Base-by-base conservation (phyloP, 2,888 invertebrate genomes). In the Leuctra nigra region DNA sequence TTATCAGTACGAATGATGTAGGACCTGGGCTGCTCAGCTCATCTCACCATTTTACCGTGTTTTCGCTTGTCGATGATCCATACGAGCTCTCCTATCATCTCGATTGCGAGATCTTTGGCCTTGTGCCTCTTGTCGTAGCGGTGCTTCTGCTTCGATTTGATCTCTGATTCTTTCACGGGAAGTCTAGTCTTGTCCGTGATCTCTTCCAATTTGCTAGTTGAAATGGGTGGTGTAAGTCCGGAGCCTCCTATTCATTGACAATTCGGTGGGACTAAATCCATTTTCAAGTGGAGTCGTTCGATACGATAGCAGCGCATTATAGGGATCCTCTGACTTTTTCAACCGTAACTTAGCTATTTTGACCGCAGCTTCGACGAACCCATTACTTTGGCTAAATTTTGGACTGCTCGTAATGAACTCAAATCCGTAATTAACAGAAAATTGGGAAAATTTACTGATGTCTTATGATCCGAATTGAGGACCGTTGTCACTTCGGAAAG, bases 201-300 rank as follows among this genome's bases (percentile, higher is more conserved):
- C 11, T 33, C 11, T 6, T 33, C 33, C 7, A 33, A 13, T 33
- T 33, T 6, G 11, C 7, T 11, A 6, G 11, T 11, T 11, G 33
- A 33, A 13, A 33, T 11, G 11, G 33, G 33, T 33, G 11, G 33
- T 33, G 7, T 56, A n/a, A 13, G 61, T 60, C 1, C 61, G 38
- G 1, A 62, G 58, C 33, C 56, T 57, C 13, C 62, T 35, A 0
- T 54, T 54, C 20, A 61, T 61, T 41, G 59, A 39, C 22, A 60
- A 13, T 24, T 62, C 63, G 0, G 61, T 58, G 1, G 59, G 58
- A 20, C 50, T 50, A 23, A 39, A 63, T 7, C 61, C 60, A 20
- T 61, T 61, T 18, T 59, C 58, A 33, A 33, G 33, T 9, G 33
- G 33, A 9, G 6, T 33, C 33, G 33, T 33, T 33, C 33, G 33